Percentiles rank a stretch among this genome's conserved stretches.
These are phyloP conservation scores for Oreocharis arfaki DNA, from an alignment of 2,113 vertebrate species.

Conservation along the genomic window DNA sequence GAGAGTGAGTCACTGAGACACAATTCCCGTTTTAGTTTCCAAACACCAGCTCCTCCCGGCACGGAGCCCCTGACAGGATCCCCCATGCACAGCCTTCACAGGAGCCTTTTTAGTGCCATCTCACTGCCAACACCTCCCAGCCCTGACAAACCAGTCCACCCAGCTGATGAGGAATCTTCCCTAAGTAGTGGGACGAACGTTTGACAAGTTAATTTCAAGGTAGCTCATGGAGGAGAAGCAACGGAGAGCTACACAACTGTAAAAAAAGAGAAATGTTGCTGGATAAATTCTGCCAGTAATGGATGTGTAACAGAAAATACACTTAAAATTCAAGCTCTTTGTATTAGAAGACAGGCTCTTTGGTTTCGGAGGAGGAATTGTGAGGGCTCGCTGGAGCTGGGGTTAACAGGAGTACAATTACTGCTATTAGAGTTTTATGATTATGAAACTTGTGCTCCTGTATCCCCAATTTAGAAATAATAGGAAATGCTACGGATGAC, in stretches of 20 bases:
- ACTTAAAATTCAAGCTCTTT: slow-evolving; percentile 32
- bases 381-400: neutral
- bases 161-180: slow-evolving; percentile 7
- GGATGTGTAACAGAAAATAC: slow-evolving; percentile 21
- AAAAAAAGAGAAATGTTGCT: neutral
- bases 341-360: neutral
- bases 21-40: fast-evolving
- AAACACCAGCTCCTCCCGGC: neutral
- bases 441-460: neutral
- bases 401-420: slow-evolving; percentile 3
- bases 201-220: slow-evolving; percentile 57
- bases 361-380: neutral
- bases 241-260: neutral
- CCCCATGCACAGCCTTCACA: neutral
- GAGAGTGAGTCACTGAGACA: neutral
- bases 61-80: neutral
- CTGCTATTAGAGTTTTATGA: neutral
- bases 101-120: neutral
- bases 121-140: neutral
- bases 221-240: slow-evolving; percentile 14
- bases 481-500: neutral
- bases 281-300: slow-evolving; percentile 31
- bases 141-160: slow-evolving; percentile 16
- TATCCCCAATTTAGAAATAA: neutral
- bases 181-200: neutral